A percentile compares a stretch with the other conserved stretches of the same genome.
phyloP scores from a whole-genome alignment of 1,140 invertebrate species.

The Parapsyche elsis region DNA sequence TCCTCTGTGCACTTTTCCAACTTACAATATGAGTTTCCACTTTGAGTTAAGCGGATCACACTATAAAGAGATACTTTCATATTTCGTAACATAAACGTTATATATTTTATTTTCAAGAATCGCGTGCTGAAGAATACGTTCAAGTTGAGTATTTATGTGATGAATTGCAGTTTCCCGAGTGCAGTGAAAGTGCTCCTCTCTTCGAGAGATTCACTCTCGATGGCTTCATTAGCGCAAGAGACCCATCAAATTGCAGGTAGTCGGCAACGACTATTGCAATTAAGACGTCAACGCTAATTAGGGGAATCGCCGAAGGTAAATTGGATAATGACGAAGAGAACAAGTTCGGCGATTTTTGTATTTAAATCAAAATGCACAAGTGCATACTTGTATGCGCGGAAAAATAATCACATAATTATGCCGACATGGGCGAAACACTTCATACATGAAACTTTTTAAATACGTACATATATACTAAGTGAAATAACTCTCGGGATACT shows the following conservation, averaged over 20 bases:
- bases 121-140: too few relatives aligned
- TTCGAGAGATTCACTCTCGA: slow-evolving; percentile 18
- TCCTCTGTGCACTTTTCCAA: too few relatives aligned
- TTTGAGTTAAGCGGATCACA: too few relatives aligned
- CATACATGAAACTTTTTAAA: too few relatives aligned
- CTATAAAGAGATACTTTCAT: too few relatives aligned
- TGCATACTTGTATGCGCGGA: slow-evolving; percentile 2
- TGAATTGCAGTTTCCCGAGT: neutral
- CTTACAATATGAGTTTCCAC: too few relatives aligned
- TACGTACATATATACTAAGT: too few relatives aligned
- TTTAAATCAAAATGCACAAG: neutral
- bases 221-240: slow-evolving; percentile 2
- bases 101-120: too few relatives aligned
- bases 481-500: too few relatives aligned
- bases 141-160: too few relatives aligned
- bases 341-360: neutral
- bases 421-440: neutral
- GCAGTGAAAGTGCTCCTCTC: too few relatives aligned
- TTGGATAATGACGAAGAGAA: slow-evolving; percentile 23
- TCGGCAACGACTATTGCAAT: neutral
- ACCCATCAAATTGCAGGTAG: neutral
- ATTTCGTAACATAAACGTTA: too few relatives aligned
- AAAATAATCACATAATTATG: neutral
- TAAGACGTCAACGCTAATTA: slow-evolving; percentile 9
- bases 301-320: neutral